Base-by-base conservation (phyloP, 2,888 invertebrate genomes). In the Ennomos fuscantarius region DNA sequence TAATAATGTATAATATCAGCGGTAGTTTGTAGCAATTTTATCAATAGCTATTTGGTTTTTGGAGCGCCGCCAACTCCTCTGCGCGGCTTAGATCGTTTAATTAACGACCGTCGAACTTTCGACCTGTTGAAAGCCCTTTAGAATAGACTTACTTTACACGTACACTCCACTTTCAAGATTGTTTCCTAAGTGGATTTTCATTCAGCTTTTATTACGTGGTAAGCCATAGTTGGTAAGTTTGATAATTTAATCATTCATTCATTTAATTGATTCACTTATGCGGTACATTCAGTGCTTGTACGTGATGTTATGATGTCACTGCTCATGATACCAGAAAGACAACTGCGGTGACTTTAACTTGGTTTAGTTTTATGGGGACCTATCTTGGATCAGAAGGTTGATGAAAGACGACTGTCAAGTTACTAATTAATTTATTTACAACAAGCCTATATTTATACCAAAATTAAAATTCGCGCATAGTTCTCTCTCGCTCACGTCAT, bases 81-180 rank as follows among this genome's bases (percentile, higher is more conserved):
- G 79, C 80, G 77, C 79, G 84, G 82, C 87, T 87, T 84, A 86
- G 87, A 88, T 85, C 87, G 86, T 90, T 89, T 90, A 90, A 91
- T 91, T 90, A 89, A 89, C 89, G 88, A 87, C 74, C 88, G 85
- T 84, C 85, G 86, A 90, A 89, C 89, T 89, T 89, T 84, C 84
- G 86, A 90, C 91, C 90, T 91, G 90, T 91, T 91, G 91, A 91
- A 87, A 90, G 84, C 84, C 68, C 74, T 87, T 86, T 84, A 80
- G 69, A 78, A 81, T 81, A 77, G 81, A 85, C 82, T 82, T 74
- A 83, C 81, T 86, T 84, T 78, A 81, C 84, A 82, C 80, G 77
- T 79, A 71, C 65, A 73, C 69, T 72, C 65, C 69, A 48, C 64
- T 74, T 70, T 71, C 66, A 70, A 61, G 53, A 69, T 76, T 72